Evolutionary conservation across 1,140 invertebrate genomes (phyloP), one percentile per base, ranked within the genome.

Genomic region (Argopecten irradians): DNA sequence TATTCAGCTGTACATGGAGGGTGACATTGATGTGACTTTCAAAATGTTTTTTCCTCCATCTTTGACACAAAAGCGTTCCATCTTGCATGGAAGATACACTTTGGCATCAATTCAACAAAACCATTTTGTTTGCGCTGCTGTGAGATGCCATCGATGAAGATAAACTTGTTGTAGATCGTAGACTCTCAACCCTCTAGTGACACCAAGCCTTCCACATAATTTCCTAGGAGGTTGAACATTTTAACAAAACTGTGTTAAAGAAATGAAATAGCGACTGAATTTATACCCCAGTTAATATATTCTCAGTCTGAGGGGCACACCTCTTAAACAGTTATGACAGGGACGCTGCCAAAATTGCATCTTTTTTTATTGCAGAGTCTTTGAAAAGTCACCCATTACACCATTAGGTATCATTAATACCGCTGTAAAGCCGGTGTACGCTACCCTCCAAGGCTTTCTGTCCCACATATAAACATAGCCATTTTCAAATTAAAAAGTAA

Each of bases 41-140:
- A 19, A 46, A 46, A 46, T 46, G 43, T 46, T 46, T 46, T 46
- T n/a, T n/a, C n/a, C n/a, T n/a, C 19, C 14, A 46, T 2, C 43
- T 19, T 46, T 2, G 13, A 46, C 22, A 46, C 43, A 46, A 19
- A 46, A 14, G 43, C 13, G 9, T 19, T 46, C 43, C 43, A 46
- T 46, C 43, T 46, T 46, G 1, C 22, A 46, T 46, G 43, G 43
- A 46, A 16, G 19, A 16, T n/a, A n/a, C n/a, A 46, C 43, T 46
- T 46, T 46, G 43, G 43, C 43, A 46, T 46, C 43, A 46, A 46
- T 46, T 46, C 43, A 71, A 71, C n/a, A 71, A n/a, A 71, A 71
- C 55, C 55, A 71, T 71, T 71, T 71, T 71, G 55, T 71, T 71
- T 71, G 22, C 55, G 28, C n/a, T 71, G 11, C 22, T 71, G 55